phyloP scores from a whole-genome alignment of 2,113 vertebrate species.

The Chloropsis hardwickii region DNA sequence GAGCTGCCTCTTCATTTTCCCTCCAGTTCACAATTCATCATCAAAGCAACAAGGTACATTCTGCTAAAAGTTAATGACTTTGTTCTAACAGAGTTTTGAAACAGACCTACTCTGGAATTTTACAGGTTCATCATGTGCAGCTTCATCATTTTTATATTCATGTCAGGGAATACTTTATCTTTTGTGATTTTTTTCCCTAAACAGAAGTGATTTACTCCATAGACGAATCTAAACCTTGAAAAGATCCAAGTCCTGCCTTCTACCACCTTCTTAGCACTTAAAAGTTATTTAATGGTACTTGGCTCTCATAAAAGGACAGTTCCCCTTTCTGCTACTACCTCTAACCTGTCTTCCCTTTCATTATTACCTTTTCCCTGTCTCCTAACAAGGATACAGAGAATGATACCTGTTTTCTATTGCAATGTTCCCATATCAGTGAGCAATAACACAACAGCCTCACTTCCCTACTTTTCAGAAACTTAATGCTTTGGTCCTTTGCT shows the following conservation, averaged over 20 bases:
- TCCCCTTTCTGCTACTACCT: neutral
- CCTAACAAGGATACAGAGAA: neutral
- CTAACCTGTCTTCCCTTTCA: neutral
- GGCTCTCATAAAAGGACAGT: neutral
- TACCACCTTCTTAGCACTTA: neutral
- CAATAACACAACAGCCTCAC: neutral
- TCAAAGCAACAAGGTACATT: neutral
- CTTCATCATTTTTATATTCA: neutral
- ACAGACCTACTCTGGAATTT: neutral
- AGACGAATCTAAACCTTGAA: neutral
- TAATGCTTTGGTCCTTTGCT: neutral
- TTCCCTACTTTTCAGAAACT: neutral
- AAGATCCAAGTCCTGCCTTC: neutral
- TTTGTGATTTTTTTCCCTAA: neutral
- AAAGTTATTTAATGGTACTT: neutral
- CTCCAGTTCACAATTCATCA: neutral
- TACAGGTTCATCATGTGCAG: neutral
- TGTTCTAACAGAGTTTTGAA: neutral
- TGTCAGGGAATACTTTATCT: neutral
- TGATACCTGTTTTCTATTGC: neutral
- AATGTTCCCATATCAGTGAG: neutral
- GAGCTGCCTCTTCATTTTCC: neutral
- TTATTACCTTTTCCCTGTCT: neutral
- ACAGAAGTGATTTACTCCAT: neutral
- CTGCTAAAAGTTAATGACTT: constrained; percentile 10